These are phyloP conservation scores for Egretta garzetta DNA, from an alignment of 2,113 vertebrate species.

Conservation along the genomic window DNA sequence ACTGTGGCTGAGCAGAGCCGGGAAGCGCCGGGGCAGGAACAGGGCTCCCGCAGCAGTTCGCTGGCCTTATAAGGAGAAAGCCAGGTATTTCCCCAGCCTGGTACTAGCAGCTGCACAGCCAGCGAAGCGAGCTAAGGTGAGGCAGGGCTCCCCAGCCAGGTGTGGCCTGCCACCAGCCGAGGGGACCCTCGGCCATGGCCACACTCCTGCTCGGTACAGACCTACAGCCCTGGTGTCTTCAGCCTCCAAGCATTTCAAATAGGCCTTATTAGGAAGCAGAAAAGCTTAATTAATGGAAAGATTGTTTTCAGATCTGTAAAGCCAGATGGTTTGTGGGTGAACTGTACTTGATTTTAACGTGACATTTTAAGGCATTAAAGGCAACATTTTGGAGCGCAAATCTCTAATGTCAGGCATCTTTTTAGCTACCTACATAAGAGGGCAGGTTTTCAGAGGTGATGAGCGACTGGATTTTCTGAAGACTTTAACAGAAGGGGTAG, in stretches of 20 bases:
- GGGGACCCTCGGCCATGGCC: background rate
- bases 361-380: slow-evolving; percentile 31
- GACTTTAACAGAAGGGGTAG: background rate
- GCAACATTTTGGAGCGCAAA: background rate
- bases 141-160: background rate
- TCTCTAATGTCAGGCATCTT: slow-evolving; percentile 8
- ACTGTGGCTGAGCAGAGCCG: background rate
- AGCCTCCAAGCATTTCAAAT: background rate
- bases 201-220: accelerated
- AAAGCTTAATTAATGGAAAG: slow-evolving; percentile 31
- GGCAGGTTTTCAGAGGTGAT: background rate
- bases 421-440: background rate
- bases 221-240: background rate
- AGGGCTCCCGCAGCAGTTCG: background rate
- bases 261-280: slow-evolving; percentile 37
- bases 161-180: accelerated
- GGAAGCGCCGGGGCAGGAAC: slow-evolving; percentile 3
- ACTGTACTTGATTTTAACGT: background rate
- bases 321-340: slow-evolving; percentile 57
- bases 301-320: background rate
- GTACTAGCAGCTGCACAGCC: background rate
- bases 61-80: slow-evolving; percentile 52
- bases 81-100: slow-evolving; percentile 5
- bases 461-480: background rate
- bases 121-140: background rate